Evolutionary conservation across 2,797 vertebrate genomes (phyloP), one percentile per base, ranked within the genome.

Genomic region (Yasuhikotakia modesta): DNA sequence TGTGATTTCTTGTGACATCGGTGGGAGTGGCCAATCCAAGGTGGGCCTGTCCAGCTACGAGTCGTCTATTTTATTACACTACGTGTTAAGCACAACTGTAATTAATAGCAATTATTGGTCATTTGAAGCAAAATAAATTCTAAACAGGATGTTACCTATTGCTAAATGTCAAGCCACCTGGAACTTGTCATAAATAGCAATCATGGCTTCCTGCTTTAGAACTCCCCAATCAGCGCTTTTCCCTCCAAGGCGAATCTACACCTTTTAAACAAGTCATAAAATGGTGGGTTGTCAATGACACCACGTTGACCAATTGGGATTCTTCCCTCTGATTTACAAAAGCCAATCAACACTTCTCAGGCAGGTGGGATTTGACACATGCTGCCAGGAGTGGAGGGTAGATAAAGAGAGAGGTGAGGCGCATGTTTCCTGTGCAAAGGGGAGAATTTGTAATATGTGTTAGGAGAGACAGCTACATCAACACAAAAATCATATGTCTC

Each of bases 381-480:
- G 63, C 57, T 46, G 60, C 43, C 75, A 66, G 14, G 19, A 70
- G 63, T 39, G 22, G 66, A 50, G 67, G 3, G 21, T 73, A 78
- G 67, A 76, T 50, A 74, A 78, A 74, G 70, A 48, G 48, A 81
- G 43, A 68, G 61, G 14, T 81, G 48, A 75, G 55, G 73, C 14
- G 65, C 60, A 46, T 74, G 73, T 35, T 84, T 84, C 85, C 82
- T 83, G 82, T 84, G 85, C 73, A 67, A 83, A 79, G 76, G 35
- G 65, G 61, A 66, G 52, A 43, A 68, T 79, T 70, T 81, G 65
- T 61, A 48, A 64, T 61, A 77, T 8, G 79, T 79, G 69, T 78
- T 64, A 81, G 77, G 63, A 66, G 71, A 81, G 30, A 52, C 66
- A 79, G 71, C 21, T 79, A 70, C 30, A 53, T 76, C 30, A 19